phyloP scores from a whole-genome alignment of 2,888 invertebrate species.

The Lypha dubia region DNA sequence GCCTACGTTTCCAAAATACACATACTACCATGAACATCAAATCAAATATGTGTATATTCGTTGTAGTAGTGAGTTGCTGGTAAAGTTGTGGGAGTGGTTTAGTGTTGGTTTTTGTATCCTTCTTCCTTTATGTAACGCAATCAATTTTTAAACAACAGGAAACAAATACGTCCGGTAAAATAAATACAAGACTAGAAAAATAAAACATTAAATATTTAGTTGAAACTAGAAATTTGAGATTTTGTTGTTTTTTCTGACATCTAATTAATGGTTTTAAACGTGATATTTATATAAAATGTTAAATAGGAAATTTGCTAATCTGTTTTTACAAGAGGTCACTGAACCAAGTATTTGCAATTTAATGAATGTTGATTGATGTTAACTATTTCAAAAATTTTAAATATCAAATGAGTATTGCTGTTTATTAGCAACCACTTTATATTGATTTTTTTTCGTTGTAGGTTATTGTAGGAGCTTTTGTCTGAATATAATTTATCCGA shows the following conservation, averaged over 20 bases:
- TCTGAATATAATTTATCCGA: no score
- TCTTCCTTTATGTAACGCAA: background rate
- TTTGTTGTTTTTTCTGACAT: background rate
- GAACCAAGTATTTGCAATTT: no score
- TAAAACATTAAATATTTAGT: constrained; percentile 10
- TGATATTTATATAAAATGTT: constrained; percentile 8
- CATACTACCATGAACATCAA: background rate
- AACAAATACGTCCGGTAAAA: background rate
- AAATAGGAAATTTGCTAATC: no score
- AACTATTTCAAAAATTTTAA: no score
- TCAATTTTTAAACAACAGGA: constrained; percentile 30
- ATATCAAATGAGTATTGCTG: no score
- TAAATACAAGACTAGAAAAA: constrained; percentile 14
- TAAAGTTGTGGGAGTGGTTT: no score
- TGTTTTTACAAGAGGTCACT: no score
- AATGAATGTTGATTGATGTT: no score
- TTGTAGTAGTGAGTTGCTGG: no score
- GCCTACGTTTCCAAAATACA: background rate
- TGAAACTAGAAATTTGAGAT: background rate
- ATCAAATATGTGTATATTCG: background rate
- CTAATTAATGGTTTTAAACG: background rate
- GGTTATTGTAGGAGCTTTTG: no score
- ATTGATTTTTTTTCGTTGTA: no score
- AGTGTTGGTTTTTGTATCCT: background rate
- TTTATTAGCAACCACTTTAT: no score